phyloP scores from a whole-genome alignment of 2,888 invertebrate genomes.

The Mimachlamys varia region DNA sequence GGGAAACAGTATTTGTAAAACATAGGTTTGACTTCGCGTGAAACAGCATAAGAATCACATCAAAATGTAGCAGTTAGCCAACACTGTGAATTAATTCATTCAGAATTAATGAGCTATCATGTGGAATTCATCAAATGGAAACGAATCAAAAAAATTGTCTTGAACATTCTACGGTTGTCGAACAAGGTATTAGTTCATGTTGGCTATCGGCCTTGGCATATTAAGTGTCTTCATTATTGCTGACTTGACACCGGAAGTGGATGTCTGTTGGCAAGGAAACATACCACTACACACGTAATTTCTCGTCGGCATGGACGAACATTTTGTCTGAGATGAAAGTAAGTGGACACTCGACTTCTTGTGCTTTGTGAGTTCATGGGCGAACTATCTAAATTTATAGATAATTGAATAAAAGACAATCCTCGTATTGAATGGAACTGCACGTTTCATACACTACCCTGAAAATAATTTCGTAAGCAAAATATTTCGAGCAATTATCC shows the following conservation, averaged over 20 bases:
- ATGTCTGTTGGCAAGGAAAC: not conserved
- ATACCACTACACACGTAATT: not conserved
- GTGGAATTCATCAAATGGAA: not conserved
- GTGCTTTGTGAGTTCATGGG: not conserved
- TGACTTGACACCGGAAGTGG: not conserved
- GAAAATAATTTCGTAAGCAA: constrained; percentile 3
- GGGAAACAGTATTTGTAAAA: not conserved
- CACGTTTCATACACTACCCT: not conserved
- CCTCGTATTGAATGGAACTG: not conserved
- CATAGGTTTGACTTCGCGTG: not conserved
- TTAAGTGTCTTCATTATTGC: not conserved
- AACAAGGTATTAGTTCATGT: not conserved
- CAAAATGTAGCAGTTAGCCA: not conserved
- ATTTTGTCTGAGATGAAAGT: not conserved
- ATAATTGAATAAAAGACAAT: constrained; percentile 8
- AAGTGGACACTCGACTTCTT: not conserved
- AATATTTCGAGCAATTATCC: constrained; percentile 7
- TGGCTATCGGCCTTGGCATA: not conserved
- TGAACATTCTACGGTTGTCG: not conserved
- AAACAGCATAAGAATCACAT: not conserved
- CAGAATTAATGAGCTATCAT: no score
- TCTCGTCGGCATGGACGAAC: not conserved
- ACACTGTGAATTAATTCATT: not conserved
- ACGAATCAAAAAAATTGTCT: not conserved
- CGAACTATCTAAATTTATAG: not conserved